Evolutionary conservation across 2,113 vertebrate species (phyloP), one percentile per base, ranked within the genome.

Genomic region (Phoenicopterus ruber): DNA sequence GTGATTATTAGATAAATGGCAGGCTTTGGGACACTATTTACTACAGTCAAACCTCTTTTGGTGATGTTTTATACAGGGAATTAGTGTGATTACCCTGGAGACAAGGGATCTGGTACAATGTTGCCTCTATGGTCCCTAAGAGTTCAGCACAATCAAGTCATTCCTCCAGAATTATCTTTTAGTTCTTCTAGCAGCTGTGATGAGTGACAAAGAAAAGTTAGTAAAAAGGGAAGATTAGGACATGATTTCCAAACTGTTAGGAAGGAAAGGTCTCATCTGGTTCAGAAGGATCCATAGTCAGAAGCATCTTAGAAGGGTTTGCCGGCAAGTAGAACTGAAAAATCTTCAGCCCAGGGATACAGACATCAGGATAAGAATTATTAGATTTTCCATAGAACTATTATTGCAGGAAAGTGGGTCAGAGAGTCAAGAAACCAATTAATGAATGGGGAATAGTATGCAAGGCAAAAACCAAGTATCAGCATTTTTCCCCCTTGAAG

Each of bases 371-470:
- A 93, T 88, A 97, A 97, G 90, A 95, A 96, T 95, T 97, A 96
- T 87, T 96, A 96, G 80, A 94, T 94, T 98, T 98, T 98, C 96
- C 97, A 97, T 58, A 95, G 73, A 97, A 94, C 81, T 97, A 97
- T 97, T 98, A 98, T 96, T 97, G 95, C 97, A 98, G 98, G 98
- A 98, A 98, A 96, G 65, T 95, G 84, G 98, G 97, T 98, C 97
- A 98, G 90, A 94, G 86, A 96, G 98, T 97, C 97, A 98, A 97
- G 90, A 97, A 97, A 97, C 72, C 52, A 18, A 96, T 97, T 97
- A 97, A 97, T 73, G 97, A 97, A 88, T 93, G 97, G 96, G 96
- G 97, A 97, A 97, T 96, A 97, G 66, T 93, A 88, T 95, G 86
- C 95, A 94, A 95, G 72, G 90, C 93, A 96, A 97, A 96, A 98